Base-by-base conservation (phyloP, 1,140 invertebrate species). In the Triops longicaudatus region DNA sequence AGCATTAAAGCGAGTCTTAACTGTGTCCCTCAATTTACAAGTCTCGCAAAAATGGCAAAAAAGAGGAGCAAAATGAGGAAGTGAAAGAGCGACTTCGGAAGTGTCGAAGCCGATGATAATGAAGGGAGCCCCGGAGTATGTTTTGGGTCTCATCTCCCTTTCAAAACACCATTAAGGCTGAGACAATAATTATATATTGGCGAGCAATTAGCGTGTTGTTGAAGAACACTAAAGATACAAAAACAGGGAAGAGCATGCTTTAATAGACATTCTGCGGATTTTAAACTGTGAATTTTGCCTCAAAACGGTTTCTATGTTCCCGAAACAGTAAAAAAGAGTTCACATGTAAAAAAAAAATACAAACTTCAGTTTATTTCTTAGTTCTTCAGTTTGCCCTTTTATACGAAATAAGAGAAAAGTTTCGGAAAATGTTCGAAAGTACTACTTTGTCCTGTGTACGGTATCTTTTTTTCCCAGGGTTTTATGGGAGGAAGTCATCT, bases 121-220 rank as follows among this genome's bases (percentile, higher is more conserved):
- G 50, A 63, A 63, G 50, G 50, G 50, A 22, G 22, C 22, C 22
- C 0, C 10, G 50, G n/a, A 22, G 50, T 17, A 12, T 22, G 50
- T 63, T 63, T 63, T 63, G 22, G 50, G 50, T 22, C 50, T 63
- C 50, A 63, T 63, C 50, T 63, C 50, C 50, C 50, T 63, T 63
- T 63, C 50, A 63, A 63, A 63, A 63, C 50, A 63, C 50, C 50
- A 63, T 63, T 63, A 63, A 63, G 50, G 50, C 22, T 63, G 50
- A 63, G 50, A 63, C 50, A 63, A 22, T 63, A 63, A 63, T 63
- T 63, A 63, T 63, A 63, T 22, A 63, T 63, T 63, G 50, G 50
- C 14, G 22, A 63, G 50, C 50, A 63, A 63, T 63, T 63, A 63
- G 50, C 50, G 22, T 63, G 50, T 63, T 63, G 50, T 63, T 10